A percentile compares a stretch with the other conserved stretches of the same genome.
Conservation (phyloP, 2,113 vertebrate genomes). For the Sterna hirundo region DNA sequence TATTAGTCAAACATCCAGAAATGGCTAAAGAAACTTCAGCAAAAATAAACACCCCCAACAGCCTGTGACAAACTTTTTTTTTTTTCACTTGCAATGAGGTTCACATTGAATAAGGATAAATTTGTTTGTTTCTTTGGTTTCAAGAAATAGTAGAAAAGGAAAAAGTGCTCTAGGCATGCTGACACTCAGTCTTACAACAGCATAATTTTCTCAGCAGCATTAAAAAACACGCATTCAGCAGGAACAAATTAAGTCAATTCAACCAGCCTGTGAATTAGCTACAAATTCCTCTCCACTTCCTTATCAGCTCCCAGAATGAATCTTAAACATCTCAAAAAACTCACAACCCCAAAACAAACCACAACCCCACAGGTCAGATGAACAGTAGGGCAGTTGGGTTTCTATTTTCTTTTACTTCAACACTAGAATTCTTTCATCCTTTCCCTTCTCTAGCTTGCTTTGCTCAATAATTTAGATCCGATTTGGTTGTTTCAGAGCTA, state of each 20-base stretch:
- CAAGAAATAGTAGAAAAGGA: background rate
- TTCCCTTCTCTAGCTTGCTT: background rate
- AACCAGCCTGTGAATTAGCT: background rate
- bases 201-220: conserved; percentile 25
- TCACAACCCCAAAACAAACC: background rate
- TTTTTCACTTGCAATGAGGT: background rate
- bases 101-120: background rate
- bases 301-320: background rate
- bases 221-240: conserved; percentile 23
- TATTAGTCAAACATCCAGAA: background rate
- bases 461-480: background rate
- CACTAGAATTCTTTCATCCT: background rate
- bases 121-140: background rate
- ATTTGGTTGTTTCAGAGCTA: background rate
- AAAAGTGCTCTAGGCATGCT: background rate
- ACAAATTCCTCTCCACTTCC: background rate
- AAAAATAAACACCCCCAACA: background rate
- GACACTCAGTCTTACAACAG: background rate
- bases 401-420: background rate
- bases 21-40: background rate
- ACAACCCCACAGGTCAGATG: background rate
- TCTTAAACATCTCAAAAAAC: background rate
- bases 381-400: background rate
- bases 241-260: conserved; percentile 39
- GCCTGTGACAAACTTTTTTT: background rate